Base-by-base conservation (phyloP, 2,113 vertebrate genomes). In the Hippoglossus stenolepis region DNA sequence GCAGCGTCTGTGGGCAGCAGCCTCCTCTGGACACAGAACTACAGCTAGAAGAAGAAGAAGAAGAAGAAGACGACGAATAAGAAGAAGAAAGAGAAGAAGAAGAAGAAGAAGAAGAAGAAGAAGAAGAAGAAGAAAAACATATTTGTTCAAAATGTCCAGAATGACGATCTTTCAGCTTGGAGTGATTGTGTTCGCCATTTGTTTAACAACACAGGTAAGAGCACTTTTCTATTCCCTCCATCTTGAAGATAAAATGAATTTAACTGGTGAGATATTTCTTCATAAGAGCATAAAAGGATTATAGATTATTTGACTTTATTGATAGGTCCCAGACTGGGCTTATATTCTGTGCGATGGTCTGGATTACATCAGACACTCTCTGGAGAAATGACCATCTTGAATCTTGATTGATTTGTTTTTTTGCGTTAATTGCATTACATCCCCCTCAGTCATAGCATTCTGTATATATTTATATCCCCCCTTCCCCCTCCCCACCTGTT, bases 171-270 rank as follows among this genome's bases (percentile, higher is more conserved):
- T 73, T 83, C 90, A 89, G 4, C 79, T 94, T 10, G 91, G 89
- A 89, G 80, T 93, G 53, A 40, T 94, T 72, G 18, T 94, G 53
- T 76, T 94, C 66, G 89, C 85, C 38, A 72, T 93, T 65, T 94
- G 90, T 88, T 85, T 94, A 86, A 89, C 90, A 74, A 79, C 91
- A 82, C 92, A 94, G 94, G 94, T 95, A 94, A 59, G 88, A 8
- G 20, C 4, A 14, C 4, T 20, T 64, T 67, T 24, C 40, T 57
- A 8, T 31, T 24, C 21, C n/a, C 23, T 23, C 9, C 12, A 43
- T 43, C 11, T 43, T 43, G 40, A 13, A 43, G 40, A 11, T 13
- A 13, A 43, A 12, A 43, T 11, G 0, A 3, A 43, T 43, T 43
- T 43, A 3, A 51, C 17, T 58, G 53, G 2, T 56, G 4, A 56